Evolutionary conservation across 2,113 vertebrate genomes (phyloP).

Genomic region (Tympanuchus pallidicinctus): DNA sequence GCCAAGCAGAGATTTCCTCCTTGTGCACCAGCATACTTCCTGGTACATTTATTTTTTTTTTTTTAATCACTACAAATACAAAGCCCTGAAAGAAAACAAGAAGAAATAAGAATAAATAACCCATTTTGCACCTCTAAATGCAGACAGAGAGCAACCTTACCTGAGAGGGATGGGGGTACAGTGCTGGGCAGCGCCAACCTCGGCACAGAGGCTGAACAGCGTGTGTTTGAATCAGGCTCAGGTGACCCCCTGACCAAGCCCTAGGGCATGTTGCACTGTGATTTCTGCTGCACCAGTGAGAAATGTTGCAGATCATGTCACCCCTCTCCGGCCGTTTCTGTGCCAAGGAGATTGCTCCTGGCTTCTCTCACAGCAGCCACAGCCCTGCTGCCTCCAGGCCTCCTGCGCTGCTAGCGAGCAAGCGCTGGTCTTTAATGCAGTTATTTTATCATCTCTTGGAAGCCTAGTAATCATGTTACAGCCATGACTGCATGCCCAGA

Average conservation of each 20-base stretch:
- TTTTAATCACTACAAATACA: not conserved
- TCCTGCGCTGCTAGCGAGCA: fast-evolving
- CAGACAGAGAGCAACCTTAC: not conserved
- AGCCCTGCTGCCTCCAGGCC: not conserved
- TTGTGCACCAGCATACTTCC: not conserved
- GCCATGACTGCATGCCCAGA: constrained; percentile 13
- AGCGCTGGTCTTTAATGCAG: not conserved
- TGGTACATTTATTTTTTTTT: not conserved
- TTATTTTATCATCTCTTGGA: constrained; percentile 15
- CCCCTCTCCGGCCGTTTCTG: not conserved
- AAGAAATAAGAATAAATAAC: not conserved
- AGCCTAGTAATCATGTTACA: constrained; percentile 13
- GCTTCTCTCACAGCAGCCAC: not conserved
- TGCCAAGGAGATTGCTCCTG: not conserved
- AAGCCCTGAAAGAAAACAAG: not conserved
- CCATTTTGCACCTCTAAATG: not conserved
- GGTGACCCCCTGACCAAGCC: not conserved
- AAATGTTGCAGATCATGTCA: not conserved
- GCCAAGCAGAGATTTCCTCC: not conserved
- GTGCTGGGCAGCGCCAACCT: not conserved
- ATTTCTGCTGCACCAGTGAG: not conserved
- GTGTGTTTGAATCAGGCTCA: not conserved
- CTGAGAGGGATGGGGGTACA: fast-evolving
- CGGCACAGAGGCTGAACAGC: not conserved
- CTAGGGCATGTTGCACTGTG: not conserved